Percentiles rank a stretch among this genome's conserved stretches.
Conservation (phyloP, 1,140 invertebrate genomes). For the Dinoponera quadriceps region DNA sequence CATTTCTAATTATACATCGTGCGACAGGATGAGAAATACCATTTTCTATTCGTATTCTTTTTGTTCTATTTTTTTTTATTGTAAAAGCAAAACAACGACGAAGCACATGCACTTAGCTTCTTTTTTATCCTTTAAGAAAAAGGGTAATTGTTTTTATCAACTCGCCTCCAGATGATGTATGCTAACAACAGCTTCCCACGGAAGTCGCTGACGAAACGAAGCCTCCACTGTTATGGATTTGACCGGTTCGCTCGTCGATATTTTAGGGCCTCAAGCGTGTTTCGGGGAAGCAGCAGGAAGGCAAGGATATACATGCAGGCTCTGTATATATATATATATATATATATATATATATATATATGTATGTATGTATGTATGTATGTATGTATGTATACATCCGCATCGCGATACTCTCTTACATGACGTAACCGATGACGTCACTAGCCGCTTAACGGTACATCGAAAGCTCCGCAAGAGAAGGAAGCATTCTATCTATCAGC, state of each 20-base stretch:
- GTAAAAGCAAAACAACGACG: too few relatives aligned
- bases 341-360: too few relatives aligned
- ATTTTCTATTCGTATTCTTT: too few relatives aligned
- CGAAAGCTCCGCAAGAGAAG: not conserved
- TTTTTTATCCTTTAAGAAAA: too few relatives aligned
- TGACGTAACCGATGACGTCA: conserved; percentile 67
- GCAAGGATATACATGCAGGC: too few relatives aligned
- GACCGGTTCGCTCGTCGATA: conserved; percentile 1
- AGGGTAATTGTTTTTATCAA: too few relatives aligned
- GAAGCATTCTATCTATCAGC: not conserved
- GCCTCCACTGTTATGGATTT: not conserved
- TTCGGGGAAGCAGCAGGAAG: conserved; percentile 19
- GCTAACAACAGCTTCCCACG: not conserved
- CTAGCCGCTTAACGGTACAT: conserved; percentile 49
- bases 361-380: too few relatives aligned
- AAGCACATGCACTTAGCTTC: too few relatives aligned
- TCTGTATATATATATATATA: not conserved
- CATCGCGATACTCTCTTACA: conserved; percentile 1
- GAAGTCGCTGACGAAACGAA: not conserved
- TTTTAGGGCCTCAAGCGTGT: conserved; percentile 3
- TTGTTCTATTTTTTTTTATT: too few relatives aligned
- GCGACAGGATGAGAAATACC: too few relatives aligned
- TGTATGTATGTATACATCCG: conserved; percentile 22
- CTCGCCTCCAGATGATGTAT: not conserved
- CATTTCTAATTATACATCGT: too few relatives aligned